A percentile compares a stretch with the other conserved stretches of the same genome.
Conservation (phyloP, 2,797 vertebrate species). For the Pampus argenteus region DNA sequence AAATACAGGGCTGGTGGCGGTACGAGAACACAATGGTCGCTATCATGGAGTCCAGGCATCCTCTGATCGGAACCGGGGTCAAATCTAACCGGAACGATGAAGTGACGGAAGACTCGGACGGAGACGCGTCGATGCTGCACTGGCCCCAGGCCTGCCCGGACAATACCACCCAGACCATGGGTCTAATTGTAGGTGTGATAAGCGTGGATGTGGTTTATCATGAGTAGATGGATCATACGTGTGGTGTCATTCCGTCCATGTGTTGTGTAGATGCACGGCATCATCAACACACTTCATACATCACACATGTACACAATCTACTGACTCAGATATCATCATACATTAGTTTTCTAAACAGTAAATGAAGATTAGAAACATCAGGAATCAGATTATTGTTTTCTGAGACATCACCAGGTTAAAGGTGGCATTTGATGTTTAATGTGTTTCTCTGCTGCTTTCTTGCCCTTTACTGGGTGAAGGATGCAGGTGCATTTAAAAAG, state of each 20-base stretch:
- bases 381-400: background rate
- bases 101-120: conserved; percentile 70
- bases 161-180: conserved; percentile 58
- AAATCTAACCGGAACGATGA: conserved; percentile 62
- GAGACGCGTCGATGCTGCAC: conserved; percentile 55
- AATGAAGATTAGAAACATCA: background rate
- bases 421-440: background rate
- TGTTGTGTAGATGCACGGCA: conserved; percentile 42
- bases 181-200: conserved; percentile 72
- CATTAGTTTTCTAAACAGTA: background rate
- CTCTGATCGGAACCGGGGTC: conserved; percentile 52
- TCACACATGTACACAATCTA: background rate
- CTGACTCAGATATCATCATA: background rate
- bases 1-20: conserved; percentile 77
- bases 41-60: conserved; percentile 76
- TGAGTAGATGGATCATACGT: background rate
- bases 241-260: conserved; percentile 8
- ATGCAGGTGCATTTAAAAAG: background rate
- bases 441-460: background rate
- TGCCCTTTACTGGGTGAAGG: background rate
- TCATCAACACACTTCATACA: background rate
- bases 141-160: conserved; percentile 66
- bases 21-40: conserved; percentile 72
- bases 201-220: conserved; percentile 19
- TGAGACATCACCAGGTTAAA: background rate